Base-by-base conservation (phyloP, 2,888 invertebrate species). In the Brachypalpus laphriformis region DNA sequence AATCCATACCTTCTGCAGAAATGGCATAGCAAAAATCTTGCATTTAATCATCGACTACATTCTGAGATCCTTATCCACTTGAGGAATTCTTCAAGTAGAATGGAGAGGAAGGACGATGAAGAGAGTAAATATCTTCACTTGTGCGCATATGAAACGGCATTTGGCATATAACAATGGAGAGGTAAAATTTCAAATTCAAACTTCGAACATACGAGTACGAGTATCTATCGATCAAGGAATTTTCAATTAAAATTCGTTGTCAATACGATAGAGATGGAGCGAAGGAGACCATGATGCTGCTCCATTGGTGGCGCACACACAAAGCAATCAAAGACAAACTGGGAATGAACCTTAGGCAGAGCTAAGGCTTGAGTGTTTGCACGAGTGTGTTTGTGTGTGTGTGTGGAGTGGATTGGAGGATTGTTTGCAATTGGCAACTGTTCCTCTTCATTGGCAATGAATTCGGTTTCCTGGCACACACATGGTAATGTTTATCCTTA, bases 171-270 rank as follows among this genome's bases (percentile, higher is more conserved):
- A 22, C 34, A 18, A 70, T 31, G 42, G 3, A 25, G 31, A 45
- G 56, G 70, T 45, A 34, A 25, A 9, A 51, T 66, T 66, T 70
- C 56, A 20, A 56, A 70, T 57, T 70, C 70, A 56, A 70, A 70
- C 70, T 70, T 31, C 5, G 3, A 20, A 49, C 14, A 18, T 56
- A 25, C n/a, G n/a, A n/a, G n/a, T n/a, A n/a, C n/a, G n/a, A n/a
- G n/a, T 25, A 11, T 31, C 40, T 45, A 70, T 70, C 45, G 56
- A 70, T 70, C 45, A 57, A 70, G 70, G 70, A 70, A 56, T 70
- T 70, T 70, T 57, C 70, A 70, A 70, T 70, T 70, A 70, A 70
- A 70, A 70, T 70, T 70, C 28, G 14, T 56, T 31, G 31, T 31
- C 20, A 54, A 6, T 18, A 4, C 14, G 11, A 16, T 5, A 6